Evolutionary conservation across 2,113 vertebrate genomes (phyloP).

Genomic region (Ophiodon elongatus): DNA sequence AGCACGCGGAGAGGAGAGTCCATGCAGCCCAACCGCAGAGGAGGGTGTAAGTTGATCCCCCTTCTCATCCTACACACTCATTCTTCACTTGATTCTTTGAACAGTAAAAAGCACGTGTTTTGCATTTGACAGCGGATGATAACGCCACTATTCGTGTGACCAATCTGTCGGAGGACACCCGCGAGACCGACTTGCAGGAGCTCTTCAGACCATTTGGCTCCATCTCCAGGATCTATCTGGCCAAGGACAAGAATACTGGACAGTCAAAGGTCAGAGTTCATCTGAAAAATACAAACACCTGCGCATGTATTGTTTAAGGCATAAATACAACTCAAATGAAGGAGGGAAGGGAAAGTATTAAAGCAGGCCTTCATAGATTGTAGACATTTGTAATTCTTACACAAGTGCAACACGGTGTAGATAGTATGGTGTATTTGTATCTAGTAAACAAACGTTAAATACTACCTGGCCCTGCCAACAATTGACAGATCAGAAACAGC

Average conservation of each 20-base stretch:
- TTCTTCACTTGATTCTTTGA: background rate
- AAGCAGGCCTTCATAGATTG: background rate
- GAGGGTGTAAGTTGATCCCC: conserved; percentile 64
- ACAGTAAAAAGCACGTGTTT: background rate
- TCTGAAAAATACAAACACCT: background rate
- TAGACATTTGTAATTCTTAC: background rate
- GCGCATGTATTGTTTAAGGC: background rate
- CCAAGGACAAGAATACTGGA: conserved; percentile 97
- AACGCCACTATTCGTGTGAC: conserved; percentile 98
- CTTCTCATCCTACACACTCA: accelerated
- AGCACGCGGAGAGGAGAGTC: conserved; percentile 92
- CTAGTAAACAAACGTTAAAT: background rate
- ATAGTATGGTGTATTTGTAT: background rate
- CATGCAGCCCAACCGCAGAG: conserved; percentile 96
- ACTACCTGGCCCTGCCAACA: background rate
- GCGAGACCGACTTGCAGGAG: conserved; percentile 97
- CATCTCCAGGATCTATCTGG: conserved; percentile 97
- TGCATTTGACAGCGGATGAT: conserved; percentile 87
- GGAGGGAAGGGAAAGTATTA: background rate
- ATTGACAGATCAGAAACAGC: background rate
- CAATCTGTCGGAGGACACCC: conserved; percentile 97
- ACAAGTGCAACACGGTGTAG: background rate
- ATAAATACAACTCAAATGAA: background rate
- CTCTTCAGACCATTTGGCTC: conserved; percentile 98
- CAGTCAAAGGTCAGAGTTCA: conserved; percentile 91